Evolutionary conservation across 1,140 invertebrate species (phyloP).

Genomic region (Orchestia grillus): DNA sequence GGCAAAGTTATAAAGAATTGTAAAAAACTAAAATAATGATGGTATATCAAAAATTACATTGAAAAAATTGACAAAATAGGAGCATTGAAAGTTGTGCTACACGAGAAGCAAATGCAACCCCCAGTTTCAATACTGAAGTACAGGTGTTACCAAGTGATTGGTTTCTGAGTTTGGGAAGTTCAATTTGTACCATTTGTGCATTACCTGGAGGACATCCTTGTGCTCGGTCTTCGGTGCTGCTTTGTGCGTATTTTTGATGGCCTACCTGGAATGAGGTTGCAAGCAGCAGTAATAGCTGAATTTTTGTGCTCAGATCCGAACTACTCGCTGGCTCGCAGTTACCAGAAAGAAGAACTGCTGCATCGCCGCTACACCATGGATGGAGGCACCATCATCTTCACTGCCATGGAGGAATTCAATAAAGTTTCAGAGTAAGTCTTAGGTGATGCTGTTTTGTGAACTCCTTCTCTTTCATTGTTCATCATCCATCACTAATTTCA

Average conservation of each 20-base stretch:
- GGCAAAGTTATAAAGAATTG: no score
- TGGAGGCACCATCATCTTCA: constrained; percentile 2
- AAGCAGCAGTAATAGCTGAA: not conserved
- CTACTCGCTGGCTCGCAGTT: not conserved
- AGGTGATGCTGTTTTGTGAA: not conserved
- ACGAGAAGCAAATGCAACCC: no score
- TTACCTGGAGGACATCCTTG: not conserved
- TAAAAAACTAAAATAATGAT: no score
- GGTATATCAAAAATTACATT: no score
- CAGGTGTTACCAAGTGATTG: no score
- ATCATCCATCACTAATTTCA: no score
- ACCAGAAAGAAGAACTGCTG: constrained; percentile 41
- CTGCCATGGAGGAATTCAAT: constrained; percentile 39
- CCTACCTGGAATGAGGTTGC: not conserved
- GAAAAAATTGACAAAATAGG: no score
- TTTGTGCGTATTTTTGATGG: not conserved
- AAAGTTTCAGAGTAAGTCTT: constrained; percentile 34
- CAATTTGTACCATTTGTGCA: not conserved
- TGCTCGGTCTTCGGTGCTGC: not conserved
- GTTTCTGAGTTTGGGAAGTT: not conserved
- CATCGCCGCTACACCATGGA: constrained; percentile 33
- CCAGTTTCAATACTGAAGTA: no score
- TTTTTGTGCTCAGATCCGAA: not conserved
- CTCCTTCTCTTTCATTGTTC: not conserved
- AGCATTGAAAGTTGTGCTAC: no score